Evolutionary conservation across 2,888 invertebrate species (phyloP).

Genomic region (Erebia epiphron): DNA sequence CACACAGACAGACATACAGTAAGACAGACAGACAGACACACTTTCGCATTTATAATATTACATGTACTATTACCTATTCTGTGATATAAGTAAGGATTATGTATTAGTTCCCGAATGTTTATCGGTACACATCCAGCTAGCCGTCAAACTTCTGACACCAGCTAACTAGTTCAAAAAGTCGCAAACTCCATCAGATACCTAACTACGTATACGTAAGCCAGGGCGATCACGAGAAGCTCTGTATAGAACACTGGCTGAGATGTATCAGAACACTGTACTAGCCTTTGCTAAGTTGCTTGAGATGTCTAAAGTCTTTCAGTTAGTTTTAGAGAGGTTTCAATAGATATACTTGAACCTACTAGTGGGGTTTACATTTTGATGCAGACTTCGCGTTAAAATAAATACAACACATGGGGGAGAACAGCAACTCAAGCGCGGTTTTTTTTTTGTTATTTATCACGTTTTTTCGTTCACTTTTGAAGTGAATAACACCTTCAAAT

Average conservation of each 20-base stretch:
- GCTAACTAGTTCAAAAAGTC: slow-evolving; percentile 20
- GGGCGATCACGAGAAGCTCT: slow-evolving; percentile 1
- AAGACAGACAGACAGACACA: no score
- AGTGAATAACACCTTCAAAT: no score
- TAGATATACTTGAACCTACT: background rate
- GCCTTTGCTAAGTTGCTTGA: background rate
- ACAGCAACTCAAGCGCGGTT: no score
- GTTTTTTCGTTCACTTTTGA: no score
- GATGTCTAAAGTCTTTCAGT: slow-evolving; percentile 1
- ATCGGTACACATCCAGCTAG: slow-evolving; percentile 3
- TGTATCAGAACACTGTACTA: background rate
- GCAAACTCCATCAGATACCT: slow-evolving; percentile 5
- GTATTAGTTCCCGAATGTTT: background rate
- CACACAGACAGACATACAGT: no score
- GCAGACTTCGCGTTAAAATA: no score
- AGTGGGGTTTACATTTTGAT: no score
- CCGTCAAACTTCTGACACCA: slow-evolving; percentile 6
- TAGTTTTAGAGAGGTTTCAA: background rate
- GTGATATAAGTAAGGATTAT: no score
- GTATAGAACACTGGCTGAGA: background rate
- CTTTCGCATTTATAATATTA: no score
- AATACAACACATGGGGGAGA: no score
- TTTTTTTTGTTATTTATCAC: no score
- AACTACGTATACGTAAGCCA: background rate
- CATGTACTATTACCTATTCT: no score